Conservation (phyloP, 2,113 vertebrate species). For the Gobio gobio region DNA sequence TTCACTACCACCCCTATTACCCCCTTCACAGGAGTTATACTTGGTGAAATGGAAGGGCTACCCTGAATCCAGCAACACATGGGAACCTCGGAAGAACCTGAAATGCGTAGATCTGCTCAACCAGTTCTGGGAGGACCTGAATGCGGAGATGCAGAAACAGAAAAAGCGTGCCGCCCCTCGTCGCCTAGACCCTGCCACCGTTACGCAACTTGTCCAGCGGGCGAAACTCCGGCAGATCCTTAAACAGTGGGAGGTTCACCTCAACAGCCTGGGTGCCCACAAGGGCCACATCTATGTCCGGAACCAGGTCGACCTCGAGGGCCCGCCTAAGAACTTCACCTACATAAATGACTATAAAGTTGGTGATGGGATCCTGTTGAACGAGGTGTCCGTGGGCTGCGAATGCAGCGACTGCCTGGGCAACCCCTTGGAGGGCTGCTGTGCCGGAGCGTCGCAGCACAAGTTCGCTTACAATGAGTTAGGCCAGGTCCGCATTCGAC, state of each 20-base stretch:
- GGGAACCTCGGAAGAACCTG: conserved; percentile 80
- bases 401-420: conserved; percentile 79
- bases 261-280: conserved; percentile 77
- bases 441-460: conserved; percentile 75
- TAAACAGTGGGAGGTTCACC: conserved; percentile 74
- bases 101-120: conserved; percentile 75
- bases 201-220: conserved; percentile 73
- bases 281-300: conserved; percentile 76
- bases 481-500: conserved; percentile 78
- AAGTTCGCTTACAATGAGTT: conserved; percentile 81
- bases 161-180: conserved; percentile 59
- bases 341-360: conserved; percentile 85
- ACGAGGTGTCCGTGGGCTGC: conserved; percentile 78
- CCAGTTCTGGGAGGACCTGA: conserved; percentile 80
- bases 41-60: conserved; percentile 82
- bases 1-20: not conserved
- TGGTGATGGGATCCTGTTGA: conserved; percentile 76
- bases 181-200: conserved; percentile 70
- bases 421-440: conserved; percentile 74
- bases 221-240: conserved; percentile 78
- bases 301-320: conserved; percentile 82
- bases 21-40: conserved; percentile 72
- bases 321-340: conserved; percentile 78
- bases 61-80: conserved; percentile 74
- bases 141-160: conserved; percentile 68